phyloP scores from a whole-genome alignment of 2,113 vertebrate genomes.

The Hystrix cristata region DNA sequence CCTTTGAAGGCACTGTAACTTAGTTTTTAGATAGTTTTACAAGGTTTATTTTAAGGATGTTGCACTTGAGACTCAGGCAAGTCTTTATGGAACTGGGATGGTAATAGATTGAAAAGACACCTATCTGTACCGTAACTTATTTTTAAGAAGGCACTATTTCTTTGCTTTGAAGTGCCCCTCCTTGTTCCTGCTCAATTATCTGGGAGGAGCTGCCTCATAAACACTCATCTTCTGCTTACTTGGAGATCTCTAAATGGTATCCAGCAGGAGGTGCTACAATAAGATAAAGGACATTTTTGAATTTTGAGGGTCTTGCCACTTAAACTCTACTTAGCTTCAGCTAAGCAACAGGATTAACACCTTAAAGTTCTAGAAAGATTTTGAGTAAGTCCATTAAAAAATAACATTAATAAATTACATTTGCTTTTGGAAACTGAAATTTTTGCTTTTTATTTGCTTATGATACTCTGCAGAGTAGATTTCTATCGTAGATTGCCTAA shows the following conservation, averaged over 20 bases:
- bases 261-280: slow-evolving; percentile 83
- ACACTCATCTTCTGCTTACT: slow-evolving; percentile 73
- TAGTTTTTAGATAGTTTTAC: slow-evolving; percentile 66
- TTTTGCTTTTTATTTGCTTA: slow-evolving; percentile 53
- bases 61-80: slow-evolving; percentile 37
- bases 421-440: slow-evolving; percentile 46
- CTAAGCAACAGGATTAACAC: slow-evolving; percentile 73
- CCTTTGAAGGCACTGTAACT: slow-evolving; percentile 57
- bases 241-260: slow-evolving; percentile 69
- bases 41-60: slow-evolving; percentile 55
- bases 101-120: slow-evolving; percentile 52
- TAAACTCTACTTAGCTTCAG: slow-evolving; percentile 25
- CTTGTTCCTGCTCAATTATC: slow-evolving; percentile 56
- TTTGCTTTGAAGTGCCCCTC: slow-evolving; percentile 62
- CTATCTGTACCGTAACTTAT: slow-evolving; percentile 3
- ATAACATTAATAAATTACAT: slow-evolving; percentile 46
- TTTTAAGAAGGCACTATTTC: slow-evolving; percentile 66
- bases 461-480: not conserved
- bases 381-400: slow-evolving; percentile 81
- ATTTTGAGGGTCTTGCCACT: slow-evolving; percentile 57
- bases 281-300: slow-evolving; percentile 32
- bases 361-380: slow-evolving; percentile 77
- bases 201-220: slow-evolving; percentile 62
- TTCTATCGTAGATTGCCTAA: not conserved
- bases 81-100: slow-evolving; percentile 57